These are phyloP conservation scores for Papilio aristodemus DNA, from an alignment of 1,140 invertebrate genomes.

Conservation along the genomic window DNA sequence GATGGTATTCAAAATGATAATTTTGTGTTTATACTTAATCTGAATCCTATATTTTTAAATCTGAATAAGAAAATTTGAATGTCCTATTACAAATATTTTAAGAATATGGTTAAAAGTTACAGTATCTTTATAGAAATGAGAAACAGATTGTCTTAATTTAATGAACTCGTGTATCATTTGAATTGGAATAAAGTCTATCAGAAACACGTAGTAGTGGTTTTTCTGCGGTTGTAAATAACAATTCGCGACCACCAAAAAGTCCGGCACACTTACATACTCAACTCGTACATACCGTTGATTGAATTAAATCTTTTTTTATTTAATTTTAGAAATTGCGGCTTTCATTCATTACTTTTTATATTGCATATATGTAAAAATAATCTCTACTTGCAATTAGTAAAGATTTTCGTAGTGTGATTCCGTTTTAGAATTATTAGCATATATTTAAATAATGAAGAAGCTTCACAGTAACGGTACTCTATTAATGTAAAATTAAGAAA, in stretches of 20 bases:
- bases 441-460: conserved; percentile 19
- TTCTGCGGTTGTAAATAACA: conserved; percentile 8
- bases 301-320: background rate
- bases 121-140: too few relatives aligned
- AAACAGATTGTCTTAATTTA: too few relatives aligned
- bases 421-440: conserved; percentile 20
- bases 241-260: conserved; percentile 12
- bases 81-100: too few relatives aligned
- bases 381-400: background rate
- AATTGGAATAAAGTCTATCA: background rate
- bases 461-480: background rate
- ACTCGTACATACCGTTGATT: background rate
- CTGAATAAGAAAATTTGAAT: too few relatives aligned
- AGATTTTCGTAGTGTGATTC: background rate
- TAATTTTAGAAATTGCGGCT: background rate
- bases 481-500: too few relatives aligned
- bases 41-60: too few relatives aligned
- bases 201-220: background rate
- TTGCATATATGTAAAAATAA: conserved; percentile 13
- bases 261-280: conserved; percentile 20
- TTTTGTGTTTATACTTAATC: too few relatives aligned
- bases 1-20: too few relatives aligned
- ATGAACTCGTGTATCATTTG: too few relatives aligned
- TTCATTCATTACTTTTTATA: conserved; percentile 13
- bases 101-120: too few relatives aligned